phyloP scores from a whole-genome alignment of 2,888 invertebrate species.

The Drosophila barbarae region DNA sequence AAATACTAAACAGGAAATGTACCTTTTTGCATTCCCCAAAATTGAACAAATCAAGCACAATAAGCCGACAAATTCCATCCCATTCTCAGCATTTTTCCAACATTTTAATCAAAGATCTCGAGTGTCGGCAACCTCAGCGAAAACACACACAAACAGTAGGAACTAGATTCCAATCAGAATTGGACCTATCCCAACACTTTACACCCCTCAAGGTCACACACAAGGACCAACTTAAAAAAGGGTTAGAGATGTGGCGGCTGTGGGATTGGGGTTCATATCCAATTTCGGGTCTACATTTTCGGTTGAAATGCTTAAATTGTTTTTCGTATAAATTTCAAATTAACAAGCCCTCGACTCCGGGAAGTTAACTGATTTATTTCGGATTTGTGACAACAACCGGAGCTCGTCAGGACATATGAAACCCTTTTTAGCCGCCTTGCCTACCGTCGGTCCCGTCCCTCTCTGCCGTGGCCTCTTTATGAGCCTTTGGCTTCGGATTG shows the following conservation, averaged over 20 bases:
- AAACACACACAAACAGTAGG: not conserved
- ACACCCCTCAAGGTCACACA: slow-evolving; percentile 57
- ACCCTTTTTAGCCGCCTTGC: slow-evolving; percentile 53
- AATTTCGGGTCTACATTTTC: slow-evolving; percentile 40
- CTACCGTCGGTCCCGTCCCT: not conserved
- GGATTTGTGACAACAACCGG: slow-evolving; percentile 60
- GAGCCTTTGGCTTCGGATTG: slow-evolving; percentile 24
- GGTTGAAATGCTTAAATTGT: slow-evolving; percentile 69
- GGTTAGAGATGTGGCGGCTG: not conserved
- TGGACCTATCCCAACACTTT: slow-evolving; percentile 56
- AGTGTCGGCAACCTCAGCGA: slow-evolving; percentile 19
- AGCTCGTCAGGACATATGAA: slow-evolving; percentile 54
- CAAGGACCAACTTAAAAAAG: slow-evolving; percentile 10
- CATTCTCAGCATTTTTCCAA: not conserved
- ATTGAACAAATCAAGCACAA: slow-evolving; percentile 1
- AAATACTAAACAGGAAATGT: slow-evolving; percentile 1
- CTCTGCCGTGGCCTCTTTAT: slow-evolving; percentile 15
- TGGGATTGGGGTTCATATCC: slow-evolving; percentile 19
- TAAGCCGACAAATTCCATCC: slow-evolving; percentile 10
- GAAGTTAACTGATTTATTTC: slow-evolving; percentile 72
- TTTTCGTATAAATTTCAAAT: slow-evolving; percentile 75
- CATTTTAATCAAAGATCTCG: slow-evolving; percentile 30
- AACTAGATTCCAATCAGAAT: slow-evolving; percentile 27
- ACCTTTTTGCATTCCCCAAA: slow-evolving; percentile 1
- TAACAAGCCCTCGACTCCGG: slow-evolving; percentile 64